phyloP scores from a whole-genome alignment of 2,888 invertebrate genomes.

The Bursaphelenchus okinawaensis region DNA sequence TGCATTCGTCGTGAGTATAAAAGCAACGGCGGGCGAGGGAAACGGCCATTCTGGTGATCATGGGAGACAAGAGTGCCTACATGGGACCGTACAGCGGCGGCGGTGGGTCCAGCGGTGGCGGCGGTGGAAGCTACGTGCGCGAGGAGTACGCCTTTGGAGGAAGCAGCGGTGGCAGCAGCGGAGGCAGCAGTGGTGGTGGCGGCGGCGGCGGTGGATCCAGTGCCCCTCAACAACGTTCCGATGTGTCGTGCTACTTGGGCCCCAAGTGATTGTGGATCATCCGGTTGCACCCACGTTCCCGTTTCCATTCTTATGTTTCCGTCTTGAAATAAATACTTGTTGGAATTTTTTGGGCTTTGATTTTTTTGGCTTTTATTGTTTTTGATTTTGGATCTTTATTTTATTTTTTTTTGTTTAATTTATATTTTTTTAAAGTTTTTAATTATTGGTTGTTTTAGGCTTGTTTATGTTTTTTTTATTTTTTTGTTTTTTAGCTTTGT shows the following conservation, averaged over 20 bases:
- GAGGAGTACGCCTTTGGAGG: conserved; percentile 8
- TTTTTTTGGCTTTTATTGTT: too few relatives aligned
- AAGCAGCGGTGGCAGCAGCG: not conserved
- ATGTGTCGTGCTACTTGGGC: conserved; percentile 6
- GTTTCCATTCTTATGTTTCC: too few relatives aligned
- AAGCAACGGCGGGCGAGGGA: not conserved
- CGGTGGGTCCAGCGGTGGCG: not conserved
- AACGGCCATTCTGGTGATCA: not conserved
- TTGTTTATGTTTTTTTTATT: too few relatives aligned
- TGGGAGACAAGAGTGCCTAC: conserved; percentile 2
- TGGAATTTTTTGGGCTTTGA: too few relatives aligned
- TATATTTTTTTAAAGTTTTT: too few relatives aligned
- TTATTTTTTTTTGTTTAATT: too few relatives aligned
- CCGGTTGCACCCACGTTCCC: too few relatives aligned
- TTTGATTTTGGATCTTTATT: too few relatives aligned
- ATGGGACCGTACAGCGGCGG: not conserved
- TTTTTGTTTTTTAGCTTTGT: too few relatives aligned
- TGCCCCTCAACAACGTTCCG: not conserved
- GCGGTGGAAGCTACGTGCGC: conserved; percentile 2
- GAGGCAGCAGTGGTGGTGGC: not conserved
- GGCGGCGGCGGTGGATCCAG: too few relatives aligned
- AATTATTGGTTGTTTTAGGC: too few relatives aligned
- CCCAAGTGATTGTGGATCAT: not conserved
- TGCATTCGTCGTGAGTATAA: not conserved
- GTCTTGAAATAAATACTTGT: too few relatives aligned